These are phyloP conservation scores for Microvelia longipes DNA, from an alignment of 1,140 invertebrate genomes.

Conservation along the genomic window DNA sequence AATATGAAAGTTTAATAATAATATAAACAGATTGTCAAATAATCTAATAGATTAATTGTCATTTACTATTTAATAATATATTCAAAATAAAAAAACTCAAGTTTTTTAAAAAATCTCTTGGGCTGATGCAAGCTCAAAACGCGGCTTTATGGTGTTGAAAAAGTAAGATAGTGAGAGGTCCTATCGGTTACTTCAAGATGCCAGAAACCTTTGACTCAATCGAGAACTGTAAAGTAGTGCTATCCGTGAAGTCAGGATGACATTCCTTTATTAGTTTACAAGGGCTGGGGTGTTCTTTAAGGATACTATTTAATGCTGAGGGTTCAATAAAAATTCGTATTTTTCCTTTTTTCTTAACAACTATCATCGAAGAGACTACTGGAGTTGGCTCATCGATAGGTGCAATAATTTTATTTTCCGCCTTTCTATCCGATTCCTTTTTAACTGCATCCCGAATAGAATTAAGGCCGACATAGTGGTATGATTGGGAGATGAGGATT, in stretches of 20 bases:
- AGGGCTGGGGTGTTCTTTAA: constrained; percentile 8
- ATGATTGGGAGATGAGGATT: constrained; percentile 8
- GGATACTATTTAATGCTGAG: constrained; percentile 7
- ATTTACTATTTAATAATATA: too few species aligned
- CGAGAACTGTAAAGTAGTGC: constrained; percentile 7
- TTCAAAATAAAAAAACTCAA: too few species aligned
- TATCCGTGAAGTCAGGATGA: constrained; percentile 7
- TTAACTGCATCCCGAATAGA: constrained; percentile 10
- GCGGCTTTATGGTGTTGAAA: constrained; percentile 16
- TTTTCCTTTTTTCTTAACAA: constrained; percentile 9
- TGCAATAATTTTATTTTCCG: constrained; percentile 7
- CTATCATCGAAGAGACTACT: constrained; percentile 9
- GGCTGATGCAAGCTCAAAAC: constrained; percentile 22
- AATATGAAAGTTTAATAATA: too few species aligned
- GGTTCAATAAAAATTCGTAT: constrained; percentile 6
- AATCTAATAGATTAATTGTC: too few species aligned
- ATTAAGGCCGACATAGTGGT: constrained; percentile 3
- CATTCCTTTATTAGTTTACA: constrained; percentile 10
- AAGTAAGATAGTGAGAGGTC: constrained; percentile 7
- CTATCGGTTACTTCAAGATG: constrained; percentile 7
- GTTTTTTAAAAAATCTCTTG: constrained; percentile 16
- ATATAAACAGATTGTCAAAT: too few species aligned
- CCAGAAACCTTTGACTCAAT: constrained; percentile 11
- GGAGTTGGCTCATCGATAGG: constrained; percentile 11
- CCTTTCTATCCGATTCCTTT: constrained; percentile 9